Evolutionary conservation across 2,797 vertebrate genomes (phyloP), one percentile per base, ranked within the genome.

Genomic region (Dromococcyx pavoninus): DNA sequence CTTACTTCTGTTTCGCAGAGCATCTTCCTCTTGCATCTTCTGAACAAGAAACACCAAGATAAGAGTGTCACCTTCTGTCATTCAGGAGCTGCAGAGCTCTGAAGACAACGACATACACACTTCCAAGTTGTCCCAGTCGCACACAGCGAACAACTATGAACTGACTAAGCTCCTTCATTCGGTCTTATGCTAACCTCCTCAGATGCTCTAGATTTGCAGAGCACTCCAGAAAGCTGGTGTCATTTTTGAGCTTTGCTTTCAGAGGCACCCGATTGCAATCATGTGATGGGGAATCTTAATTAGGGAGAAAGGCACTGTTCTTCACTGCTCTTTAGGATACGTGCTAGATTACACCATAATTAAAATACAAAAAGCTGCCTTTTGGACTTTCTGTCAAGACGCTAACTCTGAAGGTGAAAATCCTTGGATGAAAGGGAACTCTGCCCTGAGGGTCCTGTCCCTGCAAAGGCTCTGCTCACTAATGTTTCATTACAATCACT

Each of bases 51-150:
- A 53, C 19, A 56, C 13, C 39, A 79, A 56, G 67, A 61, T 17
- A 64, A 17, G 23, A 51, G 22, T 35, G 22, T 53, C 3, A 1
- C 73, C 46, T 71, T 77, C 58, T 53, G 44, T n/a, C 25, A 69
- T 43, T 75, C 43, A 69, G 35, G 65, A 78, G n/a, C 10, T 79
- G 41, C 39, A 64, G 28, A 70, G 24, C 35, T 77, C 66, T 66
- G 71, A 77, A 88, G n/a, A 77, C 25, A 83, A 33, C 71, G 19
- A n/a, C 27, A 70, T 12, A 11, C 1, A 1, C 0, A 0, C 5
- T 81, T 56, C 25, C 33, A 75, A 48, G 17, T 51, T 7, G 1
- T 11, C 23, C 19, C 44, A 54, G 17, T 64, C 32, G 64, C 9
- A 39, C 41, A 17, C 22, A 77, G 13, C 5, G 50, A 74, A 61